Percentiles rank a stretch among this genome's conserved stretches.
Evolutionary conservation across 2,113 vertebrate species (phyloP).

Genomic region (Perccottus glenii): DNA sequence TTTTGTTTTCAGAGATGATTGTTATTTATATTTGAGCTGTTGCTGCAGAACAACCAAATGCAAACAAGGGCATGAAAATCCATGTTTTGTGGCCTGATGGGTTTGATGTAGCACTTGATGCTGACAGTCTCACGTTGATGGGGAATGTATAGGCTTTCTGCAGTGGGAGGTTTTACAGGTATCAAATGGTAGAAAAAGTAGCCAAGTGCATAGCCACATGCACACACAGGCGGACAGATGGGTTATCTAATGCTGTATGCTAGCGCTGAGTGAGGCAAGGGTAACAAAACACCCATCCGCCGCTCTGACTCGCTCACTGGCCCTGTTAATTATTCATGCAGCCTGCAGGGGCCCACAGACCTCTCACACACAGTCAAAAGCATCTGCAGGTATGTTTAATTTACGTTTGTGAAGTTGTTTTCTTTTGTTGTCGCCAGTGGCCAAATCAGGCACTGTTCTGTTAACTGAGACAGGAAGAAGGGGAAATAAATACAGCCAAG

Average conservation of each 20-base stretch:
- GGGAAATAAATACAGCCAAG: constrained; percentile 21
- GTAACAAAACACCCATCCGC: constrained; percentile 71
- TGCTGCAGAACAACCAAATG: background rate
- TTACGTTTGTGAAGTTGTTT: constrained; percentile 54
- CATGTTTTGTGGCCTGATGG: constrained; percentile 10
- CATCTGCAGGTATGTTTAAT: constrained; percentile 65
- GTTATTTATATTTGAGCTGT: constrained; percentile 6
- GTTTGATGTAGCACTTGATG: constrained; percentile 22
- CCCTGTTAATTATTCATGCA: constrained; percentile 72
- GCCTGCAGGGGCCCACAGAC: constrained; percentile 54
- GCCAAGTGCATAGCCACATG: constrained; percentile 39
- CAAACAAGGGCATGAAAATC: background rate
- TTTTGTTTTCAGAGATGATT: constrained; percentile 70
- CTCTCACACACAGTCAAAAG: constrained; percentile 34
- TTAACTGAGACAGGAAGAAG: constrained; percentile 42
- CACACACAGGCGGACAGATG: constrained; percentile 48
- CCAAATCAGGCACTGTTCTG: constrained; percentile 37
- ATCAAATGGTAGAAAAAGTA: constrained; percentile 72
- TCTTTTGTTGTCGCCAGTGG: constrained; percentile 54
- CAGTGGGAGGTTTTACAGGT: constrained; percentile 56
- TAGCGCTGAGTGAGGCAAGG: constrained; percentile 57
- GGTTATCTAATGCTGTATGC: constrained; percentile 67
- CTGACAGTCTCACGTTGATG: constrained; percentile 46
- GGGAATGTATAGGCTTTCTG: constrained; percentile 65
- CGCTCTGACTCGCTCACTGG: constrained; percentile 55